Evolutionary conservation across 23 tunicate species (phyloP).

Genomic region (Phallusia fumigata): DNA sequence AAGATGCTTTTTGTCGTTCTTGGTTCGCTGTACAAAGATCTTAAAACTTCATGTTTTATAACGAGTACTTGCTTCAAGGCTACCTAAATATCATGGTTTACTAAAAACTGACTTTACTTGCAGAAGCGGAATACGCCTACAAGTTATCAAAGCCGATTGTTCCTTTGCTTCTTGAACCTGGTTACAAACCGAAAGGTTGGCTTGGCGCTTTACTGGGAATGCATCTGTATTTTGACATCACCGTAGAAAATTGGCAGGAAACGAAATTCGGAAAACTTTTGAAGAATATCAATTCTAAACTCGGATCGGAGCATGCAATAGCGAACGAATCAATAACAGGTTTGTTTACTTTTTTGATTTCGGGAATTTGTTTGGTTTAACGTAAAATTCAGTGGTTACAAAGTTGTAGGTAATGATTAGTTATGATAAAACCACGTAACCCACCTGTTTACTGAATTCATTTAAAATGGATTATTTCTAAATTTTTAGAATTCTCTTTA

Average conservation of each 20-base stretch:
- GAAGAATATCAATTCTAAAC: neutral
- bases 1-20: too few relatives aligned
- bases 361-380: too few relatives aligned
- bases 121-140: slow-evolving; percentile 83
- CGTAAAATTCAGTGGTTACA: too few relatives aligned
- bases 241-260: neutral
- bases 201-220: slow-evolving; percentile 53
- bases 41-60: neutral
- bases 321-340: neutral
- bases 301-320: neutral
- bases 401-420: too few relatives aligned
- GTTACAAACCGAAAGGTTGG: slow-evolving; percentile 74
- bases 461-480: too few relatives aligned
- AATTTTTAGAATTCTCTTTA: too few relatives aligned
- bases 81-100: too few relatives aligned
- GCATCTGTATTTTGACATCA: slow-evolving; percentile 40
- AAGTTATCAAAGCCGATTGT: slow-evolving; percentile 50
- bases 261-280: neutral
- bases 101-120: too few relatives aligned
- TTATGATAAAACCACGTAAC: too few relatives aligned
- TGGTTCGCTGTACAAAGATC: too few relatives aligned
- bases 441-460: too few relatives aligned
- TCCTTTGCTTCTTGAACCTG: slow-evolving; percentile 39
- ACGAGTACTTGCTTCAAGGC: too few relatives aligned
- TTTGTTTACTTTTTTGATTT: neutral